Evolutionary conservation across 2,888 invertebrate species (phyloP), one percentile per base, ranked within the genome.

Genomic region (Trissolcus japonicus): DNA sequence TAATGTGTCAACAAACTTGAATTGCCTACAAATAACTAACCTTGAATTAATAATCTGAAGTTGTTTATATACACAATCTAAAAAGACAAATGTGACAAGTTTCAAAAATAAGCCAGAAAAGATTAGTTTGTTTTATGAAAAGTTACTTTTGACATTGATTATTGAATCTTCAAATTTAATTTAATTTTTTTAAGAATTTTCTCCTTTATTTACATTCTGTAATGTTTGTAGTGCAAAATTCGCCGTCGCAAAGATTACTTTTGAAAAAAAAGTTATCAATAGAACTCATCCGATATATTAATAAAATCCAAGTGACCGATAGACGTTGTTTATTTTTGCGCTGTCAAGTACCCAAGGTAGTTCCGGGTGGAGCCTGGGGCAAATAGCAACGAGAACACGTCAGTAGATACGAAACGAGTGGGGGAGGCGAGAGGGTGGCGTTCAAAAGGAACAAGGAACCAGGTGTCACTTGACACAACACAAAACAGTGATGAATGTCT

Each of bases 401-500:
- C 21, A 19, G 50, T 56, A 46, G 62, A 62, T 40, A 57, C 56
- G 57, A 51, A 35, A 11, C n/a, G 35, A n/a, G 17, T 2, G 48
- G 56, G 59, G 65, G 79, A 35, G 72, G 68, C 62, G 71, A 67
- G 79, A 69, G 77, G 75, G 78, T 67, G 73, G 65, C 48, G 63
- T 69, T 73, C 75, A 76, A 79, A 79, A 79, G 79, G 73, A 63
- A 76, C 79, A 83, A 83, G 84, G 82, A 82, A 84, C 86, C 86
- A 86, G 86, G 86, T 87, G 87, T 85, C 85, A 85, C 84, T 83
- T 81, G 79, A 79, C 76, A 80, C 71, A 82, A 82, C 83, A 84
- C 82, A 84, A 86, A 84, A 85, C 83, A 81, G 82, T 87, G 87
- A 88, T 87, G 88, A 86, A 88, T 87, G 86, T 81, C 82, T 82